These are phyloP conservation scores for Hyperopisus bebe DNA, from an alignment of 2,113 vertebrate species.

Conservation along the genomic window DNA sequence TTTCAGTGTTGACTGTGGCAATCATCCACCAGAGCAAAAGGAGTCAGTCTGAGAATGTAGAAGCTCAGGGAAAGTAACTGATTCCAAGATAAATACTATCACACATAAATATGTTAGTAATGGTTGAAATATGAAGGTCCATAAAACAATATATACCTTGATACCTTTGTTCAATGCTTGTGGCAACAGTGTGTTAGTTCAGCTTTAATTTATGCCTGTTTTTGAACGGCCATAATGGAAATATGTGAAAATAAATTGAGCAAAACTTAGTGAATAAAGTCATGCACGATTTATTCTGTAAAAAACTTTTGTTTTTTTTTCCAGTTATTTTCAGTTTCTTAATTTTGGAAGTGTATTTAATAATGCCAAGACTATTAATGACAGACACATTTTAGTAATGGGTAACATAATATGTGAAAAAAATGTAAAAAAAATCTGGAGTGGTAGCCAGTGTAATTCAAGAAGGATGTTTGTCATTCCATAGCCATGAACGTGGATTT, in stretches of 20 bases:
- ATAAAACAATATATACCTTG: slow-evolving; percentile 2
- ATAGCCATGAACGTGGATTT: slow-evolving; percentile 9
- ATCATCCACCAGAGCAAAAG: neutral
- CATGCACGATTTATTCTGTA: neutral
- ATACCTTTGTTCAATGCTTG: neutral
- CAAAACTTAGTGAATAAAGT: neutral
- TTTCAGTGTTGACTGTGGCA: slow-evolving; percentile 6
- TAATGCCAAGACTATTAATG: neutral
- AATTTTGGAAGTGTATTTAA: neutral
- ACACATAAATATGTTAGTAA: neutral
- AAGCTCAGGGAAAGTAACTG: neutral
- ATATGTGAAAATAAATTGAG: neutral
- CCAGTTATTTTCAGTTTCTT: neutral
- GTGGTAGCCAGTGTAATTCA: neutral
- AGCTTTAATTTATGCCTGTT: neutral
- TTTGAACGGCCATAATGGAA: neutral
- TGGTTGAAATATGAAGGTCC: neutral
- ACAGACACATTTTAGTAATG: slow-evolving; percentile 3
- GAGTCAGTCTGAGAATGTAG: neutral
- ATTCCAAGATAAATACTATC: slow-evolving; percentile 9
- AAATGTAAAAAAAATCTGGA: neutral
- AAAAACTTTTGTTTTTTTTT: neutral
- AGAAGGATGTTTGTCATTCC: slow-evolving; percentile 15
- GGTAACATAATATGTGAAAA: neutral
- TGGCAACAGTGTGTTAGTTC: neutral